Percentiles rank a stretch among this genome's conserved stretches.
Evolutionary conservation across 2,888 invertebrate species (phyloP).

Genomic region (Netelia melanura): DNA sequence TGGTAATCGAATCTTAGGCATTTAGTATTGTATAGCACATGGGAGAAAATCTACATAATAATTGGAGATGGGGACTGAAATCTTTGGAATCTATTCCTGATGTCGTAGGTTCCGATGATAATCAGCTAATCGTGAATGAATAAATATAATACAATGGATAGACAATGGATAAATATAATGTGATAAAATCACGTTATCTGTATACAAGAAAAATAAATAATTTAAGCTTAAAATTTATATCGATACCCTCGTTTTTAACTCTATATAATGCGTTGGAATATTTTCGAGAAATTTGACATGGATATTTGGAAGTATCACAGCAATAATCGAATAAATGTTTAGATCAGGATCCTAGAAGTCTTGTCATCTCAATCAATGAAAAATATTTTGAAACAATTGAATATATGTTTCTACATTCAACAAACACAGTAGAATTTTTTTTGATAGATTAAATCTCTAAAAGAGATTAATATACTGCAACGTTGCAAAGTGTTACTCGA

Average conservation of each 20-base stretch:
- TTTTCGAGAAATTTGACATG: background rate
- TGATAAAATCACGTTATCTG: slow-evolving; percentile 41
- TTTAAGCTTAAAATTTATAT: slow-evolving; percentile 39
- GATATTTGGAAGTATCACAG: background rate
- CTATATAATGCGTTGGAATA: background rate
- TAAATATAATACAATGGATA: slow-evolving; percentile 11
- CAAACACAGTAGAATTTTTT: no score
- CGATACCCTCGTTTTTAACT: slow-evolving; percentile 25
- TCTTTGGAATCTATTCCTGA: slow-evolving; percentile 32
- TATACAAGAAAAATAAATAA: slow-evolving; percentile 36
- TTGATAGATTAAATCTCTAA: background rate
- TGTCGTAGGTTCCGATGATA: slow-evolving; percentile 13
- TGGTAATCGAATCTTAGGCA: slow-evolving; percentile 32
- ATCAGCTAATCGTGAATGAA: slow-evolving; percentile 20
- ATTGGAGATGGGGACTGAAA: slow-evolving; percentile 34
- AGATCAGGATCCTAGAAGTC: background rate
- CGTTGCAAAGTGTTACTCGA: background rate
- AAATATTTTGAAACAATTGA: background rate
- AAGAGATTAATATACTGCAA: slow-evolving; percentile 15
- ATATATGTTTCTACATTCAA: no score
- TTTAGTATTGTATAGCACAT: slow-evolving; percentile 9
- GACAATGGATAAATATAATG: slow-evolving; percentile 43
- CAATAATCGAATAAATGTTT: slow-evolving; percentile 13
- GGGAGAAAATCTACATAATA: slow-evolving; percentile 24
- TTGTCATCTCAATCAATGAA: background rate